Percentiles rank a stretch among this genome's conserved stretches.
Conservation (phyloP, 2,797 vertebrate genomes). For the Sarcoramphus papa region DNA sequence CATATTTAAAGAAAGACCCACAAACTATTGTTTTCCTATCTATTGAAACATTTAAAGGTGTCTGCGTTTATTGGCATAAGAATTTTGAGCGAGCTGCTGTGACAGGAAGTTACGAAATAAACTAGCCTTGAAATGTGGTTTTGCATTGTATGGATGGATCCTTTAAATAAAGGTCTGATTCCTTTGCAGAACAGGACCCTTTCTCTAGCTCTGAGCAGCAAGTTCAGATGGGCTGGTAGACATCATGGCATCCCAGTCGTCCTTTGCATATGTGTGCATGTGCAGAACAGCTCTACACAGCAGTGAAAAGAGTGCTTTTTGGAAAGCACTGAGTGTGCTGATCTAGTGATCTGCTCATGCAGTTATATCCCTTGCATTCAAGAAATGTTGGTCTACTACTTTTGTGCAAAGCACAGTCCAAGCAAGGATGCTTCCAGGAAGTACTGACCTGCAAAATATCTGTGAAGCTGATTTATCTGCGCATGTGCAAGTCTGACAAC, state of each 20-base stretch:
- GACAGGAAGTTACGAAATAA: neutral
- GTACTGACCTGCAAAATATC: neutral
- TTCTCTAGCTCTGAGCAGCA: neutral
- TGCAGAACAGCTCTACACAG: neutral
- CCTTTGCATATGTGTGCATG: neutral
- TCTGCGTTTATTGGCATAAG: neutral
- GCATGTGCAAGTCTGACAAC: neutral
- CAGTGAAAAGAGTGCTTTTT: neutral
- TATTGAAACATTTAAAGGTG: neutral
- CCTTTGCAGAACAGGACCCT: neutral
- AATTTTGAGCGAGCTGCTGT: neutral
- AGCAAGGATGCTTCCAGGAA: rapidly evolving
- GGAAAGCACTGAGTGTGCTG: neutral
- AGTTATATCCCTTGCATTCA: neutral
- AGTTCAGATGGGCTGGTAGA: neutral
- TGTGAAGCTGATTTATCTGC: neutral
- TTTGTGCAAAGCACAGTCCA: neutral
- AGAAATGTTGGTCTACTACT: neutral
- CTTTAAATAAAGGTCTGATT: neutral
- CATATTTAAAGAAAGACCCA: neutral
- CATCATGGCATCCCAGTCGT: neutral
- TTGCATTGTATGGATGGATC: neutral
- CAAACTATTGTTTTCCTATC: neutral
- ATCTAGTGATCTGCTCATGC: neutral
- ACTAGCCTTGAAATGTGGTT: neutral